These are phyloP conservation scores for Buphagus erythrorhynchus DNA, from an alignment of 2,797 vertebrate genomes.

Conservation along the genomic window DNA sequence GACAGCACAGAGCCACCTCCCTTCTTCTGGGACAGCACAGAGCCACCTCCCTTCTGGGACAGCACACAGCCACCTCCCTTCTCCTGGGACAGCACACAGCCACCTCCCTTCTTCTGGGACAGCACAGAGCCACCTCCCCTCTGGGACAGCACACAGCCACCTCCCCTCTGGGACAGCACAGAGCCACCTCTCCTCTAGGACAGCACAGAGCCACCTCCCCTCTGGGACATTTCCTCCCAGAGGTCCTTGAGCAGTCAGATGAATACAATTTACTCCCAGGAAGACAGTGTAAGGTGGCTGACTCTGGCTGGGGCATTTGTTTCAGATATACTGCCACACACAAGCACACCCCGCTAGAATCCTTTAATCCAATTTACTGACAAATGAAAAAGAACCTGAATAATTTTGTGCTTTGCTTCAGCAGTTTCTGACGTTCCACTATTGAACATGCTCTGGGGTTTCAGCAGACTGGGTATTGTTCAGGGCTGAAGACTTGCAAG, in stretches of 20 bases:
- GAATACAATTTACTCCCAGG: neutral
- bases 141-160: neutral
- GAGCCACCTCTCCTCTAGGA: no score
- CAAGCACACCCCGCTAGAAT: neutral
- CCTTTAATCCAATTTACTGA: neutral
- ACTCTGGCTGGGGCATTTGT: neutral
- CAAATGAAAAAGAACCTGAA: constrained; percentile 3
- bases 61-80: neutral
- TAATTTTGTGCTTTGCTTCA: neutral
- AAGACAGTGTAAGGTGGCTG: neutral
- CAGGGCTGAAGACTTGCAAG: neutral
- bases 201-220: neutral
- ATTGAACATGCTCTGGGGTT: neutral
- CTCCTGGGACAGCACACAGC: neutral
- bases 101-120: no score
- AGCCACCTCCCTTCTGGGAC: neutral
- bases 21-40: neutral
- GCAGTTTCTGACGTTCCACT: neutral
- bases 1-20: neutral
- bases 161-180: neutral
- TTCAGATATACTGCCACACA: neutral
- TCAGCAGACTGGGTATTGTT: neutral
- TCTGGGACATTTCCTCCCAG: neutral
- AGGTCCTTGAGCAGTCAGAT: neutral
- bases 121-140: no score